phyloP scores from a whole-genome alignment of 2,113 vertebrate genomes.

The Coregonus clupeaformis region DNA sequence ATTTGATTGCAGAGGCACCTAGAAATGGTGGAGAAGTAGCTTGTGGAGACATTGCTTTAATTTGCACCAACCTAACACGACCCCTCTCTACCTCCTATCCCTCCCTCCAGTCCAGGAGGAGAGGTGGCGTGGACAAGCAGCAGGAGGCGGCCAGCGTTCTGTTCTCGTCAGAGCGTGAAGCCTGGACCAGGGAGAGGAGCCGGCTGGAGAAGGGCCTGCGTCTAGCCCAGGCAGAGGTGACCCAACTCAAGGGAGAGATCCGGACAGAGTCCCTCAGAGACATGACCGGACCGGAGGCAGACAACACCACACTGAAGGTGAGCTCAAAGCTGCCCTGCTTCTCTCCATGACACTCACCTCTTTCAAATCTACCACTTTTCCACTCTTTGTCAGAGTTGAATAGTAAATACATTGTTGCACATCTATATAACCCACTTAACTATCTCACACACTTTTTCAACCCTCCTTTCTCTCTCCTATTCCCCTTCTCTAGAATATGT shows the following conservation, averaged over 20 bases:
- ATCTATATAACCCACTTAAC: neutral
- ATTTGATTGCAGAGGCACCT: too few species aligned
- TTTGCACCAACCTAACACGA: neutral
- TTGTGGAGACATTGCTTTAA: neutral
- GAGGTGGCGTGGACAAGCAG: slow-evolving; percentile 40
- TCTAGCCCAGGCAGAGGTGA: slow-evolving; percentile 81
- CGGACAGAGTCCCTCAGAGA: slow-evolving; percentile 81
- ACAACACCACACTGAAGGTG: slow-evolving; percentile 85
- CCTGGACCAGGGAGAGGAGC: slow-evolving; percentile 83
- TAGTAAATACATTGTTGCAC: neutral
- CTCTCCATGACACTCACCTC: neutral
- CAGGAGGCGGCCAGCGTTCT: slow-evolving; percentile 66
- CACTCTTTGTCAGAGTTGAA: too few species aligned
- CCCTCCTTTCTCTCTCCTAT: neutral
- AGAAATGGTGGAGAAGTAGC: too few species aligned
- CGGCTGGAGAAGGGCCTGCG: slow-evolving; percentile 83
- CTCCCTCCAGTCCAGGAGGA: slow-evolving; percentile 71
- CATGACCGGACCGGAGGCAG: slow-evolving; percentile 76
- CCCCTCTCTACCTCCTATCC: neutral
- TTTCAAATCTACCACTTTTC: too few species aligned
- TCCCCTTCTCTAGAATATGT: slow-evolving; percentile 79
- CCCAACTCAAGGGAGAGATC: slow-evolving; percentile 82
- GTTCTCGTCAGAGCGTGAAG: slow-evolving; percentile 81
- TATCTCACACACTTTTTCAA: neutral
- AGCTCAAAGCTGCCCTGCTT: neutral